phyloP scores from a whole-genome alignment of 2,113 vertebrate genomes.

The Uria lomvia region DNA sequence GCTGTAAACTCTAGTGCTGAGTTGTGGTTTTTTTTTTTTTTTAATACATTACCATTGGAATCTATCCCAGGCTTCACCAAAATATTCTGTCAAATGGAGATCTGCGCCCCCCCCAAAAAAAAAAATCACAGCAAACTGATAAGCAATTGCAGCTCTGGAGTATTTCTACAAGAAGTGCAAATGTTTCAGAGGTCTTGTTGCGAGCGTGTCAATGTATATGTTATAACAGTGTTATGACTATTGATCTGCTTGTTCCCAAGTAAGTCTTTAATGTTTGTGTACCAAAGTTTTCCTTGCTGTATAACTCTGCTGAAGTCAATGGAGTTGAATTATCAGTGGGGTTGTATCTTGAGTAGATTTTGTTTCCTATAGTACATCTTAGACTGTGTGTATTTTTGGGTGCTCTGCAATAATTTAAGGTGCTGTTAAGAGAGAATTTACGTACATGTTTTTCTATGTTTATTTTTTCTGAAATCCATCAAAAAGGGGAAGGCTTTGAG shows the following conservation, averaged over 20 bases:
- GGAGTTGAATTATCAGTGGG: not conserved
- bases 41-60: not conserved
- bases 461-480: not conserved
- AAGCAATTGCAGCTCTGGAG: not conserved
- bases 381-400: not conserved
- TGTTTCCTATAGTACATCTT: not conserved
- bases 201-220: not conserved
- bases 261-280: not conserved
- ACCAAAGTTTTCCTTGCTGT: not conserved
- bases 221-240: conserved; percentile 29
- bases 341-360: not conserved
- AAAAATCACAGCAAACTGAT: not conserved
- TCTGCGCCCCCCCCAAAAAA: not conserved
- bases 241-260: conserved; percentile 47
- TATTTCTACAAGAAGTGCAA: conserved; percentile 12
- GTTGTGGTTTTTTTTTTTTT: not conserved
- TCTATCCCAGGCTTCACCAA: not conserved
- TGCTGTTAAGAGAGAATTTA: not conserved
- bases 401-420: not conserved
- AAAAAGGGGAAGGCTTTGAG: not conserved
- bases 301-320: not conserved
- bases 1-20: not conserved
- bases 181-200: conserved; percentile 21
- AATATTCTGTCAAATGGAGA: not conserved
- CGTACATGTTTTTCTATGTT: not conserved